A percentile compares a stretch with the other conserved stretches of the same genome.
phyloP scores from a whole-genome alignment of 2,888 invertebrate species.

The Teinopalpus imperialis region DNA sequence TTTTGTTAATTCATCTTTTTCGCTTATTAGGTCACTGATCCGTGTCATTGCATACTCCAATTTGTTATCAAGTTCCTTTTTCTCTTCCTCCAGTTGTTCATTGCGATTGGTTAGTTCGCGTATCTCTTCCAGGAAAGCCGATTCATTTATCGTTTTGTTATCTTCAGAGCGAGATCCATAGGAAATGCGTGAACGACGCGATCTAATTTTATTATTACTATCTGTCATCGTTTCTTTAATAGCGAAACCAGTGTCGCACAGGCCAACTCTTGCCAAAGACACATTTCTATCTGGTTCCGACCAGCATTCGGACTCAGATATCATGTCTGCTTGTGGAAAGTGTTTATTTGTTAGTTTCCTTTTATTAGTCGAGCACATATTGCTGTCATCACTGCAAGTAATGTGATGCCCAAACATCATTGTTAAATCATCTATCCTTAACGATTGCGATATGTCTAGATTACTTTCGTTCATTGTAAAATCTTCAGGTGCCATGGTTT shows the following conservation, averaged over 20 bases:
- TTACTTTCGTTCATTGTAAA: constrained; percentile 72
- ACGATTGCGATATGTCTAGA: constrained; percentile 66
- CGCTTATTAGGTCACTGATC: constrained; percentile 51
- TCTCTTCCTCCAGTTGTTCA: constrained; percentile 56
- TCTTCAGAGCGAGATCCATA: constrained; percentile 69
- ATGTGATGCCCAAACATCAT: constrained; percentile 75
- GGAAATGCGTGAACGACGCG: constrained; percentile 67
- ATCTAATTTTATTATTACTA: constrained; percentile 57
- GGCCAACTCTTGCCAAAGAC: constrained; percentile 89
- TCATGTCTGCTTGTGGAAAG: constrained; percentile 59
- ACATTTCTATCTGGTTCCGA: constrained; percentile 93
- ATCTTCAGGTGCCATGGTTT: constrained; percentile 71
- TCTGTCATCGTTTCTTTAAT: constrained; percentile 53
- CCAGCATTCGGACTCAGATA: constrained; percentile 91
- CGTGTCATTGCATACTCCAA: constrained; percentile 56
- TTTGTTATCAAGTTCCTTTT: constrained; percentile 69
- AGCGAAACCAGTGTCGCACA: constrained; percentile 58
- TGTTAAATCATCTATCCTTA: constrained; percentile 72
- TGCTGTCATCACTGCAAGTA: constrained; percentile 51
- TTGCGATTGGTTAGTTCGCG: constrained; percentile 60
- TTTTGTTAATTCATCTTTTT: constrained; percentile 55
- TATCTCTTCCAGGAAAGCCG: constrained; percentile 79
- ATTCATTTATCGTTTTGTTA: constrained; percentile 72
- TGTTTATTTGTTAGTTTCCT: constrained; percentile 43
- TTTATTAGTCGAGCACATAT: constrained; percentile 42